Base-by-base conservation (phyloP, 2,888 invertebrate genomes). In the Deroplatys truncata region DNA sequence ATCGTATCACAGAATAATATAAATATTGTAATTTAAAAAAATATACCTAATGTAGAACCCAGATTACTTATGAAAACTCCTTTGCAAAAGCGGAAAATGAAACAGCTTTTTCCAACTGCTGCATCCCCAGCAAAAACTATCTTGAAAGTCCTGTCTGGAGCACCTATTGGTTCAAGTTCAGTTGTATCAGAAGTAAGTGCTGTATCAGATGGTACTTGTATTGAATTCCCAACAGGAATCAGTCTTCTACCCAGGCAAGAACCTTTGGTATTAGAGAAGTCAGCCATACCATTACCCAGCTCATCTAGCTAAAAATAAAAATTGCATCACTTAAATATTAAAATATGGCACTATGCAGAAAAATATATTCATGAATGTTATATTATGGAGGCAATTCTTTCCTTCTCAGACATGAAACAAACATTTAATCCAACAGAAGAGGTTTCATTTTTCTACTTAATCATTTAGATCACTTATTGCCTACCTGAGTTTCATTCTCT, bases 61-160 rank as follows among this genome's bases (percentile, higher is more conserved):
- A 95, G 93, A 91, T 94, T 94, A 56, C 93, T 93, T 28, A 94
- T 93, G 92, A 95, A 96, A 89, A 94, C 93, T 25, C 95, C 95
- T 92, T 95, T 95, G 92, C 95, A 94, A 84, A 95, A 93, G 56
- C 95, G 92, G 92, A 95, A 94, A 89, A 95, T 95, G 91, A 95
- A 95, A 90, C 95, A 94, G 13, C 95, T 94, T 92, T 96, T 96
- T 13, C 96, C 95, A 1, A 95, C 95, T 3, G 95, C 95, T 0
- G 95, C 95, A 92, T 96, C 95, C 0, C 95, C 95, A 25, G 95
- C 95, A 91, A 95, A 93, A 13, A 96, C 95, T 5, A 96, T 94
- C 92, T 95, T 95, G 92, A 94, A 96, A 89, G 95, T 95, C 85
- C 95, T 92, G 89, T 95, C 95, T 7, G 95, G 94, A n/a, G 93